Percentiles rank a stretch among this genome's conserved stretches.
Evolutionary conservation across 2,797 vertebrate species (phyloP).

Genomic region (Lutjanus campechanus): DNA sequence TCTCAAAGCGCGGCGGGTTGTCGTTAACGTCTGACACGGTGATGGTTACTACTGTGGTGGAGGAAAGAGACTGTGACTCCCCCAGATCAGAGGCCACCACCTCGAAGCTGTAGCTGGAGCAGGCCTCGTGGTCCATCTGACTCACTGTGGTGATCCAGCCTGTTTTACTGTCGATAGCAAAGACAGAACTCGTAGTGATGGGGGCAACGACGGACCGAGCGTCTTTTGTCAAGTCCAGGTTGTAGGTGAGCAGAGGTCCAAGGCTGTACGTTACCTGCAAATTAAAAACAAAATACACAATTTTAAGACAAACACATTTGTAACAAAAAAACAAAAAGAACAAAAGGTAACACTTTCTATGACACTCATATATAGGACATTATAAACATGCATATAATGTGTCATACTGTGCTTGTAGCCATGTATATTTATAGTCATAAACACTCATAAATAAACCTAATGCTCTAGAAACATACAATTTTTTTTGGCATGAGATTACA

Average conservation of each 20-base stretch:
- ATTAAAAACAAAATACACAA: neutral
- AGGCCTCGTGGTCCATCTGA: conserved; percentile 92
- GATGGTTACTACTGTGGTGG: conserved; percentile 89
- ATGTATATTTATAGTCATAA: too few relatives aligned
- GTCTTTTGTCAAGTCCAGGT: conserved; percentile 72
- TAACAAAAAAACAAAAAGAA: neutral
- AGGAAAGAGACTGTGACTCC: conserved; percentile 89
- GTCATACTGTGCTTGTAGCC: too few relatives aligned
- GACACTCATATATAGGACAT: too few relatives aligned
- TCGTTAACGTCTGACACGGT: conserved; percentile 95
- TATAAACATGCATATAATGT: too few relatives aligned
- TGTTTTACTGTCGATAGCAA: conserved; percentile 92
- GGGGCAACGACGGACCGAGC: neutral
- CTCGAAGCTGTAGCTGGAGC: conserved; percentile 89
- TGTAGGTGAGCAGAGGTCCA: conserved; percentile 79
- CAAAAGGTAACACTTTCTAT: neutral
- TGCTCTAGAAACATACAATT: too few relatives aligned
- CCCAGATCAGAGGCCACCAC: conserved; percentile 93
- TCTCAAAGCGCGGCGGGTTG: conserved; percentile 93
- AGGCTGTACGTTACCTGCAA: conserved; percentile 91
- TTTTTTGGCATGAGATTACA: too few relatives aligned
- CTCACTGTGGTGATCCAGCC: conserved; percentile 95
- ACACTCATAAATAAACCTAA: too few relatives aligned
- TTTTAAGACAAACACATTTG: neutral
- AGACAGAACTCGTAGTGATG: conserved; percentile 78